Percentiles rank a stretch among this genome's conserved stretches.
These are phyloP conservation scores for Nycticorax nycticorax DNA, from an alignment of 2,113 vertebrate genomes.

Conservation along the genomic window DNA sequence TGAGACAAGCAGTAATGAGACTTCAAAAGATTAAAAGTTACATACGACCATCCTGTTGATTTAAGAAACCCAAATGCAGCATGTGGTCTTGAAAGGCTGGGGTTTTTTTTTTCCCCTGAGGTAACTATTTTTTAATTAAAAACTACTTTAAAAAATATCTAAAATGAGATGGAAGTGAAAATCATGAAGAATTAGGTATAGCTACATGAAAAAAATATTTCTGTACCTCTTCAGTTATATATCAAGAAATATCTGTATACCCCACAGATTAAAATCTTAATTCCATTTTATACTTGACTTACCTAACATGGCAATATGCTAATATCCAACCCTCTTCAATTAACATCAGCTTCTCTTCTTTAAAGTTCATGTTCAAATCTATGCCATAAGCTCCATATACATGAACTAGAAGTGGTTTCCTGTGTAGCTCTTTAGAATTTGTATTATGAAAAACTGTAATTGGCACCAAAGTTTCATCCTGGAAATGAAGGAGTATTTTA, in stretches of 20 bases:
- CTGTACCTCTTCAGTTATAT: not conserved
- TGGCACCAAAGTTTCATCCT: conserved; percentile 91
- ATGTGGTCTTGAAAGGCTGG: not conserved
- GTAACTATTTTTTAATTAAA: not conserved
- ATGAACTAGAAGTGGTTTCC: conserved; percentile 87
- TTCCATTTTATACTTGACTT: conserved; percentile 37
- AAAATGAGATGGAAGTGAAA: not conserved
- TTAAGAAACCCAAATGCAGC: not conserved
- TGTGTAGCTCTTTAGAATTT: conserved; percentile 71
- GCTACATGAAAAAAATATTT: not conserved
- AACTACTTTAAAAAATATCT: not conserved
- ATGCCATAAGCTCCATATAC: conserved; percentile 96
- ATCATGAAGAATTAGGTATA: not conserved
- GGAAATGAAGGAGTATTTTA: conserved; percentile 67
- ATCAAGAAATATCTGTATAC: not conserved
- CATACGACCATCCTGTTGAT: not conserved
- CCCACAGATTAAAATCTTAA: not conserved
- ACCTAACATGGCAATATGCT: conserved; percentile 97
- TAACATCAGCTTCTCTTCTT: conserved; percentile 86
- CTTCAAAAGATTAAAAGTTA: not conserved
- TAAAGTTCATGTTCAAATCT: conserved; percentile 91
- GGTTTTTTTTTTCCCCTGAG: not conserved
- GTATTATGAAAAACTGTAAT: conserved; percentile 86
- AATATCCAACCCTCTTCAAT: conserved; percentile 92
- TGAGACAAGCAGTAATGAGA: not conserved